phyloP scores from a whole-genome alignment of 2,888 invertebrate species.

The Chymomyza caudatula region DNA sequence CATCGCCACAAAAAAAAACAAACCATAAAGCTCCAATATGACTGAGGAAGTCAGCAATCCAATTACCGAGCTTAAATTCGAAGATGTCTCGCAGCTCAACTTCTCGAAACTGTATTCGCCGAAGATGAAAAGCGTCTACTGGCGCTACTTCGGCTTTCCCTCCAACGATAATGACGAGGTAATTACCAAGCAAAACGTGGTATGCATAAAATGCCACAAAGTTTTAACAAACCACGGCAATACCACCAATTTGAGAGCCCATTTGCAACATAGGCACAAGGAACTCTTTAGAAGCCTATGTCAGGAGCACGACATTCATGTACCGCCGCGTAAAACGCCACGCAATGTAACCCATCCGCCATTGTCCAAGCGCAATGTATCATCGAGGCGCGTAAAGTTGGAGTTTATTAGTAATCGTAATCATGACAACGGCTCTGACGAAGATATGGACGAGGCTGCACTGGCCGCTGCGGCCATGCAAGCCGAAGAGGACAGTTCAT shows the following conservation, averaged over 20 bases:
- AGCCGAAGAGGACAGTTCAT: conserved; percentile 61
- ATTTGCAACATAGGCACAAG: conserved; percentile 75
- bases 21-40: conserved; percentile 26
- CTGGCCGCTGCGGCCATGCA: conserved; percentile 63
- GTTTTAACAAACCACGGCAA: conserved; percentile 76
- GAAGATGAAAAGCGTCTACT: conserved; percentile 77
- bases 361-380: conserved; percentile 41
- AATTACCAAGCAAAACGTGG: conserved; percentile 76
- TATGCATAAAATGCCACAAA: conserved; percentile 75
- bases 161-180: conserved; percentile 75
- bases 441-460: conserved; percentile 62
- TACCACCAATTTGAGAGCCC: conserved; percentile 76
- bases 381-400: conserved; percentile 46
- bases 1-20: conserved; percentile 21
- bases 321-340: conserved; percentile 71
- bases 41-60: conserved; percentile 56
- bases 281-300: conserved; percentile 70
- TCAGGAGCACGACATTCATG: conserved; percentile 69
- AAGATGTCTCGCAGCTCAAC: conserved; percentile 67
- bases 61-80: conserved; percentile 51
- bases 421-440: conserved; percentile 52
- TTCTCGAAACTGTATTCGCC: conserved; percentile 75
- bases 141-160: conserved; percentile 78
- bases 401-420: conserved; percentile 46
- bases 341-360: conserved; percentile 54